Percentiles rank a stretch among this genome's conserved stretches.
phyloP scores from a whole-genome alignment of 2,113 vertebrate genomes.

The Callospermophilus lateralis region DNA sequence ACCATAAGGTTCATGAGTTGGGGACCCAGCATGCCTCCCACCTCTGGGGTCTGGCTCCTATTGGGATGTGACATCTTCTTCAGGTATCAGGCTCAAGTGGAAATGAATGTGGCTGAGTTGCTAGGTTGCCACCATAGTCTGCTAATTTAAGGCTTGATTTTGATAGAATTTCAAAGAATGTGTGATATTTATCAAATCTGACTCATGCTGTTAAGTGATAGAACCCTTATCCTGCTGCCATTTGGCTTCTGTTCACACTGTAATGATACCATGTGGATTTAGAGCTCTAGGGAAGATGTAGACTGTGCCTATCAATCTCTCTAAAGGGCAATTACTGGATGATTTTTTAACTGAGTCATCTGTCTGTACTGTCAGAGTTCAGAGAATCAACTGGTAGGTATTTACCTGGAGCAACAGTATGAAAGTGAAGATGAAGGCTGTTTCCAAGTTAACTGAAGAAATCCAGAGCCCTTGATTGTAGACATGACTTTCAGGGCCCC shows the following conservation, averaged over 20 bases:
- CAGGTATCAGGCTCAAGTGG: slow-evolving; percentile 28
- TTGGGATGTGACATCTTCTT: background rate
- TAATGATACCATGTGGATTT: background rate
- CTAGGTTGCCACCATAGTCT: slow-evolving; percentile 55
- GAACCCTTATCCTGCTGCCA: slow-evolving; percentile 57
- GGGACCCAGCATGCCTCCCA: background rate
- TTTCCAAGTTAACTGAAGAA: slow-evolving; percentile 38
- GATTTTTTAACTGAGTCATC: slow-evolving; percentile 46
- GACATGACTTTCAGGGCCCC: background rate
- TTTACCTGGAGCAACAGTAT: background rate
- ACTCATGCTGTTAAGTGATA: slow-evolving; percentile 66
- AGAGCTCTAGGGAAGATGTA: slow-evolving; percentile 14
- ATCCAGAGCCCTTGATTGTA: background rate
- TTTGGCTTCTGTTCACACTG: slow-evolving; percentile 44
- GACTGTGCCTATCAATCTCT: slow-evolving; percentile 45
- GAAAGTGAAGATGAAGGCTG: background rate
- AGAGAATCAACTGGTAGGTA: background rate
- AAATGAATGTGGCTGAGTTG: slow-evolving; percentile 54
- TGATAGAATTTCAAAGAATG: slow-evolving; percentile 74
- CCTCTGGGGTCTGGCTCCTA: background rate
- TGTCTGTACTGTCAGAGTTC: background rate
- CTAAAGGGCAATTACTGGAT: slow-evolving; percentile 43
- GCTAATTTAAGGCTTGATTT: slow-evolving; percentile 75
- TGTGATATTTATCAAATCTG: slow-evolving; percentile 70
- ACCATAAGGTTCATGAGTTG: background rate